Percentiles rank a stretch among this genome's conserved stretches.
These are phyloP conservation scores for Pegoplata infirma DNA, from an alignment of 2,888 invertebrate species.

Conservation along the genomic window DNA sequence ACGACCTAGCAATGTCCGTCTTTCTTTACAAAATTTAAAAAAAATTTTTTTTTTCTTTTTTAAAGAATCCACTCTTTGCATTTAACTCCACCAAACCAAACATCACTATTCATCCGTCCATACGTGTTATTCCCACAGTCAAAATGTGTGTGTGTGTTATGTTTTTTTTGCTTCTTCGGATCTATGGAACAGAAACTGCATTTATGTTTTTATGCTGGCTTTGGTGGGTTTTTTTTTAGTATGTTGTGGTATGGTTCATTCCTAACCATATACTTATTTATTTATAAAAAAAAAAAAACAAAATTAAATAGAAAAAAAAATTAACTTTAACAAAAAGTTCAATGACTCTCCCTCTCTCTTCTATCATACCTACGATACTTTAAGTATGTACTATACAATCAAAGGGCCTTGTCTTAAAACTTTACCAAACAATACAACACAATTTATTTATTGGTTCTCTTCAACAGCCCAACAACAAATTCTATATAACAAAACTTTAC, in stretches of 20 bases:
- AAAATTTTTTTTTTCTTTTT: no score
- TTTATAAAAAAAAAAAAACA: no score
- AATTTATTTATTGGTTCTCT: conserved; percentile 56
- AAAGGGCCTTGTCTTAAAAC: background rate
- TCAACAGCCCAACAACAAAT: background rate
- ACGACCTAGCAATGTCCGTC: no score
- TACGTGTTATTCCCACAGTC: conserved; percentile 47
- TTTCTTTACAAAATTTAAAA: no score
- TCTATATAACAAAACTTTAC: conserved; percentile 9
- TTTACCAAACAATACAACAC: conserved; percentile 22
- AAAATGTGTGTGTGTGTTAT: background rate
- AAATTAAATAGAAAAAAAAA: conserved; percentile 32
- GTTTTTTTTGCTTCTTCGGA: background rate
- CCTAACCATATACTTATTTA: conserved; percentile 33
- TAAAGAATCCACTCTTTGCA: background rate
- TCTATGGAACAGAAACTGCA: background rate
- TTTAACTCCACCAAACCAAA: background rate
- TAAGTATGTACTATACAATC: background rate
- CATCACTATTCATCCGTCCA: background rate
- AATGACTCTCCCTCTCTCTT: conserved; percentile 53
- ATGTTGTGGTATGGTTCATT: background rate
- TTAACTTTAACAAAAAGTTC: conserved; percentile 41
- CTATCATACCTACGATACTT: background rate
- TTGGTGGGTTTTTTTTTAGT: background rate
- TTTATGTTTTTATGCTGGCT: background rate